Evolutionary conservation across 2,113 vertebrate genomes (phyloP), one percentile per base, ranked within the genome.

Genomic region (Pseudorectes ferrugineus): DNA sequence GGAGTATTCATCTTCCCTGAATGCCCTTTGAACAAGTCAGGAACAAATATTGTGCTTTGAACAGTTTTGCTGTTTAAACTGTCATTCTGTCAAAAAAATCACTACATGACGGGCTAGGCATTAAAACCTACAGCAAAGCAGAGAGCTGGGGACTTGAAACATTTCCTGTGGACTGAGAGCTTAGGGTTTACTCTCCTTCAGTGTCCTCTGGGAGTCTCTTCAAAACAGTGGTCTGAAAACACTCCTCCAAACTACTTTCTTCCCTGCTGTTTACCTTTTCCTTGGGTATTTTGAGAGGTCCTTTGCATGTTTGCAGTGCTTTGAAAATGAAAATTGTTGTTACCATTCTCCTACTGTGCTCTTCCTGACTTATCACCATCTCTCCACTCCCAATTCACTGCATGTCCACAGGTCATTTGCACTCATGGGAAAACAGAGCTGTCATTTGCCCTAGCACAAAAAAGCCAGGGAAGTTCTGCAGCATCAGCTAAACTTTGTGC

Each of bases 401-500:
- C 62, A 29, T 9, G 24, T 15, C 59, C 70, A 54, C 24, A 42
- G 26, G 11, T 26, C 58, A 38, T 74, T 63, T 63, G 75, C 43
- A 45, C 46, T 73, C 59, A 28, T 4, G 70, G 58, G 54, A 74
- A 79, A 95, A 40, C 24, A 86, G 40, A 83, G 45, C 5, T n/a
- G 38, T 46, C 85, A 63, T 46, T 80, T 88, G 67, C 15, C 66
- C 17, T 42, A 61, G 83, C 59, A 70, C 2, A 5, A 19, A 75
- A 93, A 58, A 42, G 5, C 23, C 57, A 43, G 16, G 21, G 17
- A 40, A 55, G 3, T 79, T 93, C 73, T 93, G 70, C 83, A 89
- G 77, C 61, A 74, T 89, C 88, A 95, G 89, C 93, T 88, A 42
- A 90, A 66, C 12, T 81, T 80, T 61, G 74, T 81, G 77, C 57